Base-by-base conservation (phyloP, 2,113 vertebrate genomes). In the Sylvietta virens region DNA sequence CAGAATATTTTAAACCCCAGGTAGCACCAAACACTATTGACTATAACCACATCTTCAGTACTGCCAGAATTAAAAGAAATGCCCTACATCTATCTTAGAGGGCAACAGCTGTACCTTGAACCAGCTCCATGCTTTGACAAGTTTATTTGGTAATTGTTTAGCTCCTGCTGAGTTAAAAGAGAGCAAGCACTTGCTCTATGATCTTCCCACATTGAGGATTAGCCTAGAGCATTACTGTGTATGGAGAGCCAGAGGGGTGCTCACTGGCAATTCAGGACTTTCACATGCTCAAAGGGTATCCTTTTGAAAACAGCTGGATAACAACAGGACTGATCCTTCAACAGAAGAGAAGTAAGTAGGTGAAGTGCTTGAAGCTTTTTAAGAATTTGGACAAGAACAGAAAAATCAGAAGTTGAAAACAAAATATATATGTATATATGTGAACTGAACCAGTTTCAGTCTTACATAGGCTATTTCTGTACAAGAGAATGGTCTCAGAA, bases 271-370 rank as follows among this genome's bases (percentile, higher is more conserved):
- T 31, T 54, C 26, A 13, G 23, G 48, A 40, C 19, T 84, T 65
- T 26, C 13, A n/a, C 2, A 1, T 50, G 31, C 2, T 39, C 0
- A 0, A 19, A 58, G 69, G 15, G 8, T 8, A 2, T 54, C 33
- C 50, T 64, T 81, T 66, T 51, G 69, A 42, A 69, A 64, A 48
- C 0, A 47, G 24, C 7, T 31, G 40, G 11, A 10, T 72, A 56
- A 54, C 16, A 62, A 31, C 22, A 51, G 33, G 57, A 22, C 23
- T 39, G 23, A 47, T 60, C 35, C 20, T 62, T 77, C 39, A 56
- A 17, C 23, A n/a, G 21, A 54, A 33, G 33, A 83, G 67, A 62
- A 83, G 67, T 2, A 62, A 37, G 19, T 12, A 69, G 30, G 24
- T 73, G 50, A 80, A 71, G 40, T 60, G 18, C 50, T 82, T 50